Conservation (phyloP, 2,888 invertebrate species). For the Parnassius orleans region DNA sequence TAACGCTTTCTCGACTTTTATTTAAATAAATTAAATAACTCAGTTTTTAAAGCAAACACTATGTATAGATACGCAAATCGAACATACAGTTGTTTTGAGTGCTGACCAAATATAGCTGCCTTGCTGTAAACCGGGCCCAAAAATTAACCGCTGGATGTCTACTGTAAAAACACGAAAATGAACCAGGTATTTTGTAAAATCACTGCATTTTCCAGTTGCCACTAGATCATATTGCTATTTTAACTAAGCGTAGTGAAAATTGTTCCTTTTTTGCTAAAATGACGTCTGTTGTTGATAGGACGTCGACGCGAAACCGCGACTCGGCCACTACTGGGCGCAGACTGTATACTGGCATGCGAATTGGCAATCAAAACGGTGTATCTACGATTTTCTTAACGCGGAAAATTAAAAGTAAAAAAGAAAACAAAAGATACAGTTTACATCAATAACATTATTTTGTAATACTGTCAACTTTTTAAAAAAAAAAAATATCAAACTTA, state of each 20-base stretch:
- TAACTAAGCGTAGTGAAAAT: conserved; percentile 42
- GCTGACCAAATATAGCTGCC: conserved; percentile 55
- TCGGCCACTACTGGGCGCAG: conserved; percentile 67
- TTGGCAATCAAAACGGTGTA: conserved; percentile 43
- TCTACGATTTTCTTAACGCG: conserved; percentile 14
- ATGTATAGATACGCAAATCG: conserved; percentile 33
- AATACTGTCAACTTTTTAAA: not conserved
- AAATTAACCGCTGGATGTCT: conserved; percentile 7
- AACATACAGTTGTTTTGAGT: conserved; percentile 43
- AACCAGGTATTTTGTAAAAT: conserved; percentile 25
- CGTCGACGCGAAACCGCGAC: conserved; percentile 65
- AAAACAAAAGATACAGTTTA: conserved; percentile 13
- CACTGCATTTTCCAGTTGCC: conserved; percentile 34
- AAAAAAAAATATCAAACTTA: not conserved
- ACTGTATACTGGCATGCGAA: conserved; percentile 41
- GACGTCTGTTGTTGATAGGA: conserved; percentile 48
- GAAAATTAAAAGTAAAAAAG: conserved; percentile 22
- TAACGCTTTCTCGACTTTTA: conserved; percentile 29
- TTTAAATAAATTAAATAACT: conserved; percentile 10
- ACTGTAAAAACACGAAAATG: not conserved
- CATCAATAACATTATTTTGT: not conserved
- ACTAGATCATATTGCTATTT: conserved; percentile 58
- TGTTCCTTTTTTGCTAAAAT: conserved; percentile 39
- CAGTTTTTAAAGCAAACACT: not conserved
- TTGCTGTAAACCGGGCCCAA: conserved; percentile 29